Evolutionary conservation across 2,113 vertebrate species (phyloP).

Genomic region (Scophthalmus maximus): DNA sequence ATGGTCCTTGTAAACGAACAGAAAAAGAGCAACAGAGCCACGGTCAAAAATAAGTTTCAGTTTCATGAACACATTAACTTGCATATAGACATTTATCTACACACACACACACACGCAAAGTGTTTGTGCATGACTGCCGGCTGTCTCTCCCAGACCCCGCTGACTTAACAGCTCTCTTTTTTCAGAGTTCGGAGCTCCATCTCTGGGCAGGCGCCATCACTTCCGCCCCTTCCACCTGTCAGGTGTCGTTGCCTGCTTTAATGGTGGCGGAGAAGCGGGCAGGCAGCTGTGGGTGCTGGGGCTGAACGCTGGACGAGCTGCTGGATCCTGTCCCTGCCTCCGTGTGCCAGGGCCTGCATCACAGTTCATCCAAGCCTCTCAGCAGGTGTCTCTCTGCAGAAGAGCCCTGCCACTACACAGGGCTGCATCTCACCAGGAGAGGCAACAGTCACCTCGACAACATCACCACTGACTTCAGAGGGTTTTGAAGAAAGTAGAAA

Average conservation of each 20-base stretch:
- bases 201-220: conserved; percentile 66
- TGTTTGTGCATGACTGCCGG: conserved; percentile 40
- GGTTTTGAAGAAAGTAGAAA: no score
- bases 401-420: conserved; percentile 54
- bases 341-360: conserved; percentile 67
- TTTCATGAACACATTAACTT: conserved; percentile 5
- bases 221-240: conserved; percentile 76
- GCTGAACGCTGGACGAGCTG: conserved; percentile 46
- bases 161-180: conserved; percentile 50
- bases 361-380: conserved; percentile 78
- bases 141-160: conserved; percentile 42
- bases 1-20: conserved; percentile 1
- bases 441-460: conserved; percentile 25
- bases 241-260: conserved; percentile 75
- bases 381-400: conserved; percentile 73
- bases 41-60: conserved; percentile 26
- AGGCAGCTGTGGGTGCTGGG: conserved; percentile 15
- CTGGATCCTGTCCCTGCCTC: conserved; percentile 63
- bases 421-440: conserved; percentile 45
- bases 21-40: conserved; percentile 2
- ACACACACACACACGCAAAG: conserved; percentile 20
- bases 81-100: no score
- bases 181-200: conserved; percentile 59
- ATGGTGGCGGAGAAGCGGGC: conserved; percentile 39
- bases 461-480: conserved; percentile 22